Conservation (phyloP, 2,113 vertebrate species). For the Saimiri boliviensis region DNA sequence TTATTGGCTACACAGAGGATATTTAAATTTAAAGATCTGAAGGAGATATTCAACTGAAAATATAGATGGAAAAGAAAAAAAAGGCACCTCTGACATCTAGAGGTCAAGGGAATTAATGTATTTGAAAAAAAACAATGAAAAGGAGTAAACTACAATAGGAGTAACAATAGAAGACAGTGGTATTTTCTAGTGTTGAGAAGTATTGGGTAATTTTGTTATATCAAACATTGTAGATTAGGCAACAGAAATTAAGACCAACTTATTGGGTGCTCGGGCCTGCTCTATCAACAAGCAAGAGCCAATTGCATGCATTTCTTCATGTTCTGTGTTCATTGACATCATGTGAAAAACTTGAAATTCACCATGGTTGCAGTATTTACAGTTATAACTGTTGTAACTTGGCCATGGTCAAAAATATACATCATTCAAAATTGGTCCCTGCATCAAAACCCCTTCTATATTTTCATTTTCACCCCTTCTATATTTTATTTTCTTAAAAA, state of each 20-base stretch:
- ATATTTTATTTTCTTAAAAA: too few relatives aligned
- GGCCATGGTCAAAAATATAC: not conserved
- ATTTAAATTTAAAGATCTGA: not conserved
- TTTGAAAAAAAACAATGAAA: not conserved
- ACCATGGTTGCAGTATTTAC: not conserved
- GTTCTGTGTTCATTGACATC: not conserved
- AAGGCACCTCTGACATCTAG: not conserved
- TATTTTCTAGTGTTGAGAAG: not conserved
- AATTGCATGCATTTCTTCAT: not conserved
- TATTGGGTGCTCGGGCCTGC: fast-evolving
- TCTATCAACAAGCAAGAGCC: not conserved
- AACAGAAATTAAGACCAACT: not conserved
- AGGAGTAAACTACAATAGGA: not conserved
- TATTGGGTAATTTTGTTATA: not conserved
- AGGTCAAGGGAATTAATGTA: not conserved
- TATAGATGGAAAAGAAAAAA: not conserved
- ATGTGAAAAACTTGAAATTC: not conserved
- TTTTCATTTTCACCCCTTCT: not conserved
- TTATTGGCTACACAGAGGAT: not conserved
- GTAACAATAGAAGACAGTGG: not conserved
- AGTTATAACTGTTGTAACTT: not conserved
- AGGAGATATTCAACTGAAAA: not conserved
- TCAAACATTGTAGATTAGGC: not conserved
- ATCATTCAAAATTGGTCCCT: not conserved
- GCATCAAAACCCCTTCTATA: not conserved